phyloP scores from a whole-genome alignment of 2,797 vertebrate species.

The Ceryle rudis region DNA sequence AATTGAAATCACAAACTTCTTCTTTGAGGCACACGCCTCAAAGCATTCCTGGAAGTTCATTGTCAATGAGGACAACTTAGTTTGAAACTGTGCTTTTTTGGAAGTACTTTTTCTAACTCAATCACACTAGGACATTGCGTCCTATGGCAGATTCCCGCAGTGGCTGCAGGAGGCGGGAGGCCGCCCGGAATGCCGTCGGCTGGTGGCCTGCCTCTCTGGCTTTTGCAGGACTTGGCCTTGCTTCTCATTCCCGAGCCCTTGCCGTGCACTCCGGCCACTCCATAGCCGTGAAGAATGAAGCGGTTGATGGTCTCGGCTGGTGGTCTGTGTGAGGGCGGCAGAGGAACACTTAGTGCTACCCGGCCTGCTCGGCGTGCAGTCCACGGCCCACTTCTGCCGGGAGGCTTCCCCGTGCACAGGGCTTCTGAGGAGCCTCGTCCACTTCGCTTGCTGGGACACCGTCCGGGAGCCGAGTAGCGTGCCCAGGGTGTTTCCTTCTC shows the following conservation, averaged over 20 bases:
- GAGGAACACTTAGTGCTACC: not conserved
- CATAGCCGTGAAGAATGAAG: not conserved
- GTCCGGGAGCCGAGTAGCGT: not conserved
- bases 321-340: too few relatives aligned
- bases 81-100: not conserved
- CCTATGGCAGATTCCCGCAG: not conserved
- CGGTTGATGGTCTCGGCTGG: not conserved
- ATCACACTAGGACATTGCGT: not conserved
- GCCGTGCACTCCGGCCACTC: accelerated
- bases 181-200: not conserved
- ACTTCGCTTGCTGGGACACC: accelerated
- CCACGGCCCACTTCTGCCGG: not conserved
- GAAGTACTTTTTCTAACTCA: not conserved
- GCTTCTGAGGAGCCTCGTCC: not conserved
- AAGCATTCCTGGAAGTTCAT: not conserved
- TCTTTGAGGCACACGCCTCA: accelerated
- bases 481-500: not conserved
- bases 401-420: not conserved
- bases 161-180: not conserved
- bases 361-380: too few relatives aligned
- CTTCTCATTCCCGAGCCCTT: accelerated
- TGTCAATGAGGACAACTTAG: not conserved
- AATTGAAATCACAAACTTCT: not conserved
- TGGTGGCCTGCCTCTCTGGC: not conserved
- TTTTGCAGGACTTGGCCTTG: not conserved